phyloP scores from a whole-genome alignment of 2,888 invertebrate genomes.

The Psylliodes chrysocephalus region DNA sequence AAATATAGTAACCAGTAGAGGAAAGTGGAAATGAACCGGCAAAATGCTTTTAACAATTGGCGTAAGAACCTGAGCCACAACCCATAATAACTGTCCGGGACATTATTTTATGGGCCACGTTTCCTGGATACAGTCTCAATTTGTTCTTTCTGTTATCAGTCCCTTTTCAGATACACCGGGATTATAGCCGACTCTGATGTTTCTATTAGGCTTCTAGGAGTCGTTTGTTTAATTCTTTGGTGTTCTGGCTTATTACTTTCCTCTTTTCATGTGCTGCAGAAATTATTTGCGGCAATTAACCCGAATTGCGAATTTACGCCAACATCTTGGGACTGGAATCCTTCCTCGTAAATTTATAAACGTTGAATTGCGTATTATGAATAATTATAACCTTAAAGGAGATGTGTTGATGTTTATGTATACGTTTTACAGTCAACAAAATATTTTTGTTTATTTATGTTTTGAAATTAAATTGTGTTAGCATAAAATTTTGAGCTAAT shows the following conservation, averaged over 20 bases:
- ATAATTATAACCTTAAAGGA: no score
- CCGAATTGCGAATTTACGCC: not conserved
- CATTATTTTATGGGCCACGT: slow-evolving; percentile 45
- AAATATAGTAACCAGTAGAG: slow-evolving; percentile 10
- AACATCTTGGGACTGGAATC: no score
- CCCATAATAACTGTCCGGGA: slow-evolving; percentile 46
- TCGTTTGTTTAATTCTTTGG: slow-evolving; percentile 14
- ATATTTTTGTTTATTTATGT: no score
- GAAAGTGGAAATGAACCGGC: slow-evolving; percentile 29
- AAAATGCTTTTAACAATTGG: slow-evolving; percentile 29
- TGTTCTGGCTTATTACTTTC: slow-evolving; percentile 14
- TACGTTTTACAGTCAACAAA: no score
- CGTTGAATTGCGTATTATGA: no score
- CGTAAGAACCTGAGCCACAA: slow-evolving; percentile 34
- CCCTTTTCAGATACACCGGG: slow-evolving; percentile 39
- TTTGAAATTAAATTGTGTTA: no score
- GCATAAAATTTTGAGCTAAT: no score
- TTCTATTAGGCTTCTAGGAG: slow-evolving; percentile 23
- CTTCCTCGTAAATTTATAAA: no score
- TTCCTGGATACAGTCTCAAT: slow-evolving; percentile 46
- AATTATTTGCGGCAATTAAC: not conserved
- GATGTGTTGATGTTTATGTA: no score
- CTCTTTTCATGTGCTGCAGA: not conserved
- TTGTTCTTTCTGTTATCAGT: slow-evolving; percentile 46
- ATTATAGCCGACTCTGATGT: slow-evolving; percentile 33